Percentiles rank a stretch among this genome's conserved stretches.
These are phyloP conservation scores for Apamea monoglypha DNA, from an alignment of 2,888 invertebrate genomes.

Conservation along the genomic window DNA sequence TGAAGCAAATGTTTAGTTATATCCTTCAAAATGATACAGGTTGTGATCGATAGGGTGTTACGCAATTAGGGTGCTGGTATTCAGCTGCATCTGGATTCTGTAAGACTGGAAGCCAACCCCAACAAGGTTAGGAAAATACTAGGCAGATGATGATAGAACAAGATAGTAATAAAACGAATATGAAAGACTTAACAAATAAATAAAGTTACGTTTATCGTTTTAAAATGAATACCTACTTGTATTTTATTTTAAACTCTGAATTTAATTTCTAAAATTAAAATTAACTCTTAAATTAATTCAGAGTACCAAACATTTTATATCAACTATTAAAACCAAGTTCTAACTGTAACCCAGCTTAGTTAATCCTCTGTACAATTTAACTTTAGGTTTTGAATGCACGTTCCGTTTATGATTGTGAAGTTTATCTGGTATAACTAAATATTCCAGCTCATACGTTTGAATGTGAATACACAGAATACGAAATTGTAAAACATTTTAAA, in stretches of 20 bases:
- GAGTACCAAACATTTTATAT: constrained; percentile 6
- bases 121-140: background rate
- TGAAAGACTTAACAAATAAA: background rate
- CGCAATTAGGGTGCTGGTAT: background rate
- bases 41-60: too few species aligned
- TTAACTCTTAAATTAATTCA: constrained; percentile 23
- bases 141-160: background rate
- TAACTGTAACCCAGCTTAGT: constrained; percentile 22
- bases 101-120: background rate
- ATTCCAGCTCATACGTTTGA: background rate
- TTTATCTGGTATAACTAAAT: background rate
- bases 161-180: background rate
- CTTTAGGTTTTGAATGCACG: constrained; percentile 11
- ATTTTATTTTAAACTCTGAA: background rate
- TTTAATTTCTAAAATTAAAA: too few species aligned
- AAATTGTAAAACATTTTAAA: too few species aligned
- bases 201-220: background rate
- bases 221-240: background rate
- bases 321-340: constrained; percentile 7
- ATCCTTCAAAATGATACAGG: too few species aligned
- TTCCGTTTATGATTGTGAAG: constrained; percentile 16
- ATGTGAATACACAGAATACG: background rate
- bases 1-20: too few species aligned
- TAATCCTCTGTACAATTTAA: constrained; percentile 29
- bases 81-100: background rate